A percentile compares a stretch with the other conserved stretches of the same genome.
phyloP scores from a whole-genome alignment of 2,113 vertebrate genomes.

The Albula goreensis region DNA sequence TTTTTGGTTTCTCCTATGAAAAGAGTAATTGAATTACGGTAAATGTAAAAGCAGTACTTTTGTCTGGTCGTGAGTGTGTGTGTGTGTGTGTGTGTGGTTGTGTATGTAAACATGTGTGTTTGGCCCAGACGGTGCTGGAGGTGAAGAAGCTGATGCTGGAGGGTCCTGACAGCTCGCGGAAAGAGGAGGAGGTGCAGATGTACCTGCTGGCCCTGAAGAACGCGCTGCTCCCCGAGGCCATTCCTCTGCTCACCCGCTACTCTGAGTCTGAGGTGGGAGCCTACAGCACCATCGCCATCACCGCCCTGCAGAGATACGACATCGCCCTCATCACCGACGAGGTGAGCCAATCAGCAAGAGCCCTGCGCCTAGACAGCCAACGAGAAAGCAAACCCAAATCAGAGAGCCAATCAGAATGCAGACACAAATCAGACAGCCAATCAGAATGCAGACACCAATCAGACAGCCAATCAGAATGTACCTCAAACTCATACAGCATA shows the following conservation, averaged over 20 bases:
- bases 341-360: conserved; percentile 60
- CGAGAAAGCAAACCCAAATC: not conserved
- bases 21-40: too few species aligned
- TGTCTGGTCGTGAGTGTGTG: not conserved
- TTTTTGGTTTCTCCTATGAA: too few species aligned
- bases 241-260: conserved; percentile 82
- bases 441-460: not conserved
- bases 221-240: conserved; percentile 82
- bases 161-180: conserved; percentile 75
- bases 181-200: conserved; percentile 79
- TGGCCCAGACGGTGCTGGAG: conserved; percentile 77
- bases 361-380: too few species aligned
- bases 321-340: conserved; percentile 76
- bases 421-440: too few species aligned
- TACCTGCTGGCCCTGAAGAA: conserved; percentile 92
- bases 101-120: not conserved
- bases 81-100: conserved; percentile 1
- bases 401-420: not conserved
- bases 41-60: not conserved
- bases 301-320: conserved; percentile 85
- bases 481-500: too few species aligned
- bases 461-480: not conserved
- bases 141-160: conserved; percentile 85
- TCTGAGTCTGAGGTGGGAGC: conserved; percentile 81
- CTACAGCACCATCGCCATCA: conserved; percentile 79